phyloP scores from a whole-genome alignment of 2,888 invertebrate genomes.

The Pyrrhia umbra region DNA sequence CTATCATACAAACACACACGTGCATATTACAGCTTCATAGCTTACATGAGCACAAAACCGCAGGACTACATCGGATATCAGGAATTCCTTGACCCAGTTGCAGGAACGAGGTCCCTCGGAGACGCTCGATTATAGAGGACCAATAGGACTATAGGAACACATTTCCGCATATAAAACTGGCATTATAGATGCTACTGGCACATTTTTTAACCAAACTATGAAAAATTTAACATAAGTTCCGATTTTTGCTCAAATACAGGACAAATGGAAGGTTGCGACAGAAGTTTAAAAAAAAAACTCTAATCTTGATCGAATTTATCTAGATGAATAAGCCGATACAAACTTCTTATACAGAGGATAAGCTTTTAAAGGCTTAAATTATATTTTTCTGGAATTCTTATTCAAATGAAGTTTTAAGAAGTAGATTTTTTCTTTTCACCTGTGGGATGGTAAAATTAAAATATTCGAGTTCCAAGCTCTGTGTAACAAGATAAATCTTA shows the following conservation, averaged over 20 bases:
- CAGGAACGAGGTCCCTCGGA: conserved; percentile 37
- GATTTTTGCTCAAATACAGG: too few species aligned
- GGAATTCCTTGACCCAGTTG: conserved; percentile 61
- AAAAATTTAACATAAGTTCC: too few species aligned
- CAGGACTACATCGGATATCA: conserved; percentile 45
- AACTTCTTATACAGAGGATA: background rate
- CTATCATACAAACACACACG: conserved; percentile 8
- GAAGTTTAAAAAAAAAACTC: too few species aligned
- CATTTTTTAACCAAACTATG: background rate
- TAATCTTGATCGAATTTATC: too few species aligned
- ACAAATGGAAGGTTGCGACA: too few species aligned
- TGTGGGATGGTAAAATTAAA: too few species aligned
- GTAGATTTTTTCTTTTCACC: too few species aligned
- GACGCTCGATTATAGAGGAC: conserved; percentile 18
- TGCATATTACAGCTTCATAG: conserved; percentile 4
- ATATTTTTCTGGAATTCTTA: too few species aligned
- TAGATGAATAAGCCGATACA: background rate
- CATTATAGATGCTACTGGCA: background rate
- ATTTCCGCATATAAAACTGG: background rate
- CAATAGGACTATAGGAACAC: conserved; percentile 20
- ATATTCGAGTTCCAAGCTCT: too few species aligned
- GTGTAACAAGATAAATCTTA: too few species aligned
- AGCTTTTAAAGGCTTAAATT: background rate
- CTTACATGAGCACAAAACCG: conserved; percentile 21
- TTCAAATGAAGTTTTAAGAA: too few species aligned